phyloP scores from a whole-genome alignment of 2,797 vertebrate genomes.

The Microctenopoma stevenorrisi region DNA sequence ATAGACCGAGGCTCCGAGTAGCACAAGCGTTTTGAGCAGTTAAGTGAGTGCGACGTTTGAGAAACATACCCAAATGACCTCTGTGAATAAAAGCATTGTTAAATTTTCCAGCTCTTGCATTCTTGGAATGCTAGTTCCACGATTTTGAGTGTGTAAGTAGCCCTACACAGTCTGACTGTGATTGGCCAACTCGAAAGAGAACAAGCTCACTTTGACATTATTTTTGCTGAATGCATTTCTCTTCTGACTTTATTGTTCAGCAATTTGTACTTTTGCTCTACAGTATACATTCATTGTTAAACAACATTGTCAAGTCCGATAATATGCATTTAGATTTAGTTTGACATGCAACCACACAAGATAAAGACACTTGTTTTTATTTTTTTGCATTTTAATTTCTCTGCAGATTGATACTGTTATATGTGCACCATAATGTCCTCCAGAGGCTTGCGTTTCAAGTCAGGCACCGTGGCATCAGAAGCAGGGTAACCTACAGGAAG shows the following conservation, averaged over 20 bases:
- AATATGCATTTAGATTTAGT: not conserved
- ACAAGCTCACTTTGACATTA: too few species aligned
- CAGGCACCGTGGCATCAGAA: slow-evolving; percentile 88
- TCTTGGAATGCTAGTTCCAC: not conserved
- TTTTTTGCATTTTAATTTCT: not conserved
- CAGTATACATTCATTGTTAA: too few species aligned
- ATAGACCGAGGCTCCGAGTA: not conserved
- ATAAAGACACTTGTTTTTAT: not conserved
- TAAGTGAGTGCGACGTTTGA: not conserved
- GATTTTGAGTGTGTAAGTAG: not conserved
- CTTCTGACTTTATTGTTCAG: too few species aligned
- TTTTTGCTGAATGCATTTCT: too few species aligned
- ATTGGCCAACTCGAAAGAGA: too few species aligned
- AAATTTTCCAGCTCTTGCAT: not conserved
- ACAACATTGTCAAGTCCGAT: not conserved
- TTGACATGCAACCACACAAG: not conserved
- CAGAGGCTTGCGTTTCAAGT: slow-evolving; percentile 87
- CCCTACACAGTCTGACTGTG: too few species aligned
- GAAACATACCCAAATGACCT: not conserved
- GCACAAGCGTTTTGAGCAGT: not conserved
- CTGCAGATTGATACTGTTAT: slow-evolving; percentile 58
- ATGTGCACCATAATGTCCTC: slow-evolving; percentile 87
- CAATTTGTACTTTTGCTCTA: too few species aligned
- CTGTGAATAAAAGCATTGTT: too few species aligned
- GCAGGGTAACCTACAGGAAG: slow-evolving; percentile 93